These are phyloP conservation scores for Acrobasis repandana DNA, from an alignment of 2,888 invertebrate genomes.

Conservation along the genomic window DNA sequence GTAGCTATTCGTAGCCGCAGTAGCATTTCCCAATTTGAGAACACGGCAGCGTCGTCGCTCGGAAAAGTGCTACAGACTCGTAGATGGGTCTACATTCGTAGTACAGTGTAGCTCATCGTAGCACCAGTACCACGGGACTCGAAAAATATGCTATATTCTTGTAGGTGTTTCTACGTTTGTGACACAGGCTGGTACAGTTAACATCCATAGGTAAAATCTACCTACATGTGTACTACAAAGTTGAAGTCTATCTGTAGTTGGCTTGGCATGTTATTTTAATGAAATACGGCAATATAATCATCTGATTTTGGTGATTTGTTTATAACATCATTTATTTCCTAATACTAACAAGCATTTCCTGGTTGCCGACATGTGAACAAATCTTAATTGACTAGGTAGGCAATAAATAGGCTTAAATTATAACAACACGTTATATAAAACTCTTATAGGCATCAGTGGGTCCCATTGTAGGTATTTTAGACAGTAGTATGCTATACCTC, in stretches of 20 bases:
- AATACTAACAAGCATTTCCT: not conserved
- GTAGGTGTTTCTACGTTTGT: too few relatives aligned
- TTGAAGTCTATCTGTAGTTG: too few relatives aligned
- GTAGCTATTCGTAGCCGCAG: too few relatives aligned
- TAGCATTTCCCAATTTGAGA: too few relatives aligned
- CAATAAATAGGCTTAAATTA: conserved; percentile 42
- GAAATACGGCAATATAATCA: not conserved
- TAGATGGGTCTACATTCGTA: too few relatives aligned
- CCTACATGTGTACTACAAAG: too few relatives aligned
- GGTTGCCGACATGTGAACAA: conserved; percentile 23
- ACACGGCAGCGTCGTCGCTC: too few relatives aligned
- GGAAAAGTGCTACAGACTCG: too few relatives aligned
- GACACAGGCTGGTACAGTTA: too few relatives aligned
- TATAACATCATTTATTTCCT: not conserved
- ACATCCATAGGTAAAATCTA: too few relatives aligned
- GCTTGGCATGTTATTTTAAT: too few relatives aligned
- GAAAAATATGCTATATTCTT: too few relatives aligned
- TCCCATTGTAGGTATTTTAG: conserved; percentile 55
- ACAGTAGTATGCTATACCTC: conserved; percentile 27
- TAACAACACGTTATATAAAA: conserved; percentile 53
- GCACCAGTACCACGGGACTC: not conserved
- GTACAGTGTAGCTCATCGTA: not conserved
- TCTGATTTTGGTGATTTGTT: conserved; percentile 9
- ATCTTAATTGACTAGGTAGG: conserved; percentile 45
- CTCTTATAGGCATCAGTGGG: conserved; percentile 67